phyloP scores from a whole-genome alignment of 2,797 vertebrate species.

The Silurus lanzhouensis region DNA sequence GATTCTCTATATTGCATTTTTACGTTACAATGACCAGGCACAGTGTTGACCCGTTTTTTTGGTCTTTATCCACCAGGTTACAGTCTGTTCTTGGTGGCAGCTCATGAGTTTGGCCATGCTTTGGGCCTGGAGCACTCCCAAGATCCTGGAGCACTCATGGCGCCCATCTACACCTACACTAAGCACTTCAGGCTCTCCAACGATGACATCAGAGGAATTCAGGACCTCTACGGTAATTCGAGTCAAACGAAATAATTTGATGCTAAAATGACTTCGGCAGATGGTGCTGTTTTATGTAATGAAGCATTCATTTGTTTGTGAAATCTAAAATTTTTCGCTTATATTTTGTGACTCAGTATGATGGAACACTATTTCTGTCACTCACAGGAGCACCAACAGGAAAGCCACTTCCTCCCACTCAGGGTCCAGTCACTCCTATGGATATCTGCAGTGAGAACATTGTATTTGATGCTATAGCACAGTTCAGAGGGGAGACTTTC shows the following conservation, averaged over 20 bases:
- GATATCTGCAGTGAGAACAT: slow-evolving; percentile 88
- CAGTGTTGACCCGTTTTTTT: slow-evolving; percentile 4
- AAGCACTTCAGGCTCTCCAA: slow-evolving; percentile 92
- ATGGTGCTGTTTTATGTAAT: no score
- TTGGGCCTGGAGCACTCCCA: slow-evolving; percentile 96
- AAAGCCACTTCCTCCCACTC: slow-evolving; percentile 81
- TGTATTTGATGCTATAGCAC: slow-evolving; percentile 88
- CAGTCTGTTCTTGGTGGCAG: slow-evolving; percentile 97
- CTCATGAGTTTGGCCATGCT: slow-evolving; percentile 97
- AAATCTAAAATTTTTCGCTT: no score
- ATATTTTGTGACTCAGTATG: background rate
- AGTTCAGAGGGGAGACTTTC: slow-evolving; percentile 95
- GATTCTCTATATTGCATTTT: background rate
- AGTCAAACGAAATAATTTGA: background rate
- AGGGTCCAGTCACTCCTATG: slow-evolving; percentile 90
- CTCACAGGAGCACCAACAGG: slow-evolving; percentile 78
- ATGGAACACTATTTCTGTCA: slow-evolving; percentile 9
- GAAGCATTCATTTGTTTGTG: no score
- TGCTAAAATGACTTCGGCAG: background rate
- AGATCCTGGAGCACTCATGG: slow-evolving; percentile 94
- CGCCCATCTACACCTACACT: slow-evolving; percentile 92
- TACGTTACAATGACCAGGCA: background rate
- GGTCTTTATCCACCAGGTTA: slow-evolving; percentile 78
- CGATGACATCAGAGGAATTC: slow-evolving; percentile 92
- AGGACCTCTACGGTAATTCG: slow-evolving; percentile 90